Evolutionary conservation across 2,113 vertebrate genomes (phyloP), one percentile per base, ranked within the genome.

Genomic region (Guaruba guarouba): DNA sequence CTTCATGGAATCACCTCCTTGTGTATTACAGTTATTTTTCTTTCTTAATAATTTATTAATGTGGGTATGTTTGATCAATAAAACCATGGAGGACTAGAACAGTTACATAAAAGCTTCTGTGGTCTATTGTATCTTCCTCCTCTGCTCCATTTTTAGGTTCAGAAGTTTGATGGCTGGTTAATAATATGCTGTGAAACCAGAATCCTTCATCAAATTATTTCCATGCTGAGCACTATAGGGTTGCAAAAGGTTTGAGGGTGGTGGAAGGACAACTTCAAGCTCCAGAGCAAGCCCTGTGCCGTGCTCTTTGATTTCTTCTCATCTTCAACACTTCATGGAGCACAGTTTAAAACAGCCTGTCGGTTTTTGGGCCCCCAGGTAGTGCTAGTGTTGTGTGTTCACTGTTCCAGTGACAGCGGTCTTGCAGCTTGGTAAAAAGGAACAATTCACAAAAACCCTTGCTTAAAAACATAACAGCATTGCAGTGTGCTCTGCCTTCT

Each of bases 101-200:
- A 62, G 17, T 91, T 77, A 19, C 0, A 12, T 48, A 71, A 91
- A 55, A 2, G 2, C 13, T 69, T 77, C 63, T 28, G 2, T 73
- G 77, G 92, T 92, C 93, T 89, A 7, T 55, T 93, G 84, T 64
- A 86, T 96, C 64, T 94, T 92, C 54, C 27, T 96, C 90, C 88
- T 92, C 92, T 92, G 82, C 93, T 89, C 95, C 94, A 13, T 91
- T 96, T 89, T 79, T 89, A 89, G 59, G 52, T 74, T 97, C 71
- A 81, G 88, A 95, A 95, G 93, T 95, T 97, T 82, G 89, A 75
- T 62, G 73, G 85, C 55, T 83, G 24, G 41, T 52, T 89, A 92
- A 13, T 84, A 83, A 90, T 31, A 29, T 43, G 31, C 89, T 93
- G 71, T 93, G 95, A 73, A 95, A 95, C 96, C 78, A 67, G 51